Evolutionary conservation across 2,888 invertebrate genomes (phyloP), one percentile per base, ranked within the genome.

Genomic region (Sericinus montela): DNA sequence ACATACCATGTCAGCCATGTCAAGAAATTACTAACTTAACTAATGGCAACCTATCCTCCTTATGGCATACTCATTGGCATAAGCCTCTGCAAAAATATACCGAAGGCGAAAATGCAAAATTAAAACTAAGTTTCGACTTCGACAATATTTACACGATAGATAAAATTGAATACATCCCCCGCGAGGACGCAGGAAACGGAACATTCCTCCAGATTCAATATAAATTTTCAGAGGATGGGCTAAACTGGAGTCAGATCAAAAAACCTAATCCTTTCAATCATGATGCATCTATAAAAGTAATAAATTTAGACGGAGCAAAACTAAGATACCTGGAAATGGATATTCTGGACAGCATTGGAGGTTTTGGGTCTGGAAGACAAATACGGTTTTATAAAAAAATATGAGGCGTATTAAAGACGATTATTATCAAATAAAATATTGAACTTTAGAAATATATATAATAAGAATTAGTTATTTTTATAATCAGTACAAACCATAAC

Each of bases 171-270:
- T 86, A 86, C 54, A 56, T 62, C 10, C 84, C 83, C 1, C 68
- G 81, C 1, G 60, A 65, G 9, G 78, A 82, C 45, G 80, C 72
- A 1, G 79, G 80, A 0, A 82, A 81, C 52, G 84, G 85, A 0
- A 84, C 79, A 3, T 65, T 86, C 38, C 50, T 77, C 14, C 59
- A 68, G 48, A 34, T 81, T 0, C 66, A 75, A 54, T 81, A 80
- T 52, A 69, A 64, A 45, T 57, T 59, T 52, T 83, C 82, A 0
- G 39, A 46, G 1, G 72, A 84, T 44, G 71, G 67, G 8, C 54
- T 55, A 11, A 41, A 56, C 7, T 85, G 83, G 85, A 74, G 64
- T 50, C 41, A 58, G 0, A 48, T 62, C 36, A 73, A 77, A 5
- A 62, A 67, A 8, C 53, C 56, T 8, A 57, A 75, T 2, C 29